A percentile compares a stretch with the other conserved stretches of the same genome.
These are phyloP conservation scores for Lasioglossum albipes DNA, from an alignment of 1,140 invertebrate genomes.

Conservation along the genomic window DNA sequence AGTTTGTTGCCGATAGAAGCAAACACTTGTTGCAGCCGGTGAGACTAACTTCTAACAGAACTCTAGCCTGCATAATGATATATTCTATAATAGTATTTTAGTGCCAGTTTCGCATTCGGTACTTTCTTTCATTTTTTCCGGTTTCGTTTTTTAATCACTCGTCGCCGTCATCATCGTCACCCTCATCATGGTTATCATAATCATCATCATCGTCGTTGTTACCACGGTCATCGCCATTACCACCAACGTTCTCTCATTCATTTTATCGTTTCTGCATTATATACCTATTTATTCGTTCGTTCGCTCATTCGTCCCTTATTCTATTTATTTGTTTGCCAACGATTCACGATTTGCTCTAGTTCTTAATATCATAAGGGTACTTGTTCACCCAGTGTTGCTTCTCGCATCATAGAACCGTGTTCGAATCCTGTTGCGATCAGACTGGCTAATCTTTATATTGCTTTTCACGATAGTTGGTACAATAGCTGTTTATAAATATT, in stretches of 20 bases:
- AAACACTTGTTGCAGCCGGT: slow-evolving; percentile 96
- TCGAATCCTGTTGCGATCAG: no score
- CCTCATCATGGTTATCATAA: background rate
- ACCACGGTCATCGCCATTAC: background rate
- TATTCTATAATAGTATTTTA: slow-evolving; percentile 61
- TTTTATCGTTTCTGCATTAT: background rate
- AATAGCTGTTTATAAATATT: no score
- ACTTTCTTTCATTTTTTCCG: background rate
- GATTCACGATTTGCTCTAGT: background rate
- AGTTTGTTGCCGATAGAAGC: slow-evolving; percentile 95
- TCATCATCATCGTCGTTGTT: background rate
- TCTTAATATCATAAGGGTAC: slow-evolving; percentile 7
- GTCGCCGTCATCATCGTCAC: background rate
- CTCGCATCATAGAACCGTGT: no score
- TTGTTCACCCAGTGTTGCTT: no score
- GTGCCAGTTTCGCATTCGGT: slow-evolving; percentile 60
- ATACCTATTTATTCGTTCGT: background rate
- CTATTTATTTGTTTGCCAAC: background rate
- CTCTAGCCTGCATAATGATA: slow-evolving; percentile 68
- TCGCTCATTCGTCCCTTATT: background rate
- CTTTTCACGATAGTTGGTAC: no score
- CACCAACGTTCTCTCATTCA: background rate
- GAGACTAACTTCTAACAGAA: slow-evolving; percentile 83
- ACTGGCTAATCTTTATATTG: no score
- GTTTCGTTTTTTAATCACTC: background rate